Conservation (phyloP, 30 jellyfish, hydroid and myxozoan genomes). For the Aurelia aurita region DNA sequence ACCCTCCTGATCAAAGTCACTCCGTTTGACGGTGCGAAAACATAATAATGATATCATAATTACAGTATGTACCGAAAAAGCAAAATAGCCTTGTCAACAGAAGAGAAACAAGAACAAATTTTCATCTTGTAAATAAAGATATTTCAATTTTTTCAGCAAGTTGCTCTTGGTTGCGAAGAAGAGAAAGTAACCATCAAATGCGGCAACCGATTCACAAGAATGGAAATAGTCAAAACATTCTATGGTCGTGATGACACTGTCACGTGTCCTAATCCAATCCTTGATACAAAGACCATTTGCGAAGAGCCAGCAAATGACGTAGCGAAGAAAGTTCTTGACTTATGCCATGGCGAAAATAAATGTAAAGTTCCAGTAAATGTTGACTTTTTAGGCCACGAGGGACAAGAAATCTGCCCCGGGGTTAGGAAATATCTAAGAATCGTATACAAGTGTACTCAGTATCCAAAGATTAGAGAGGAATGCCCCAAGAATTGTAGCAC, state of each 20-base stretch:
- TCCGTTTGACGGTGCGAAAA: no score
- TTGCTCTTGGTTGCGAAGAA: conserved; percentile 96
- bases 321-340: conserved; percentile 67
- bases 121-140: no score
- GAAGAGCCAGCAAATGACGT: conserved; percentile 81
- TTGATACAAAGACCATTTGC: conserved; percentile 76
- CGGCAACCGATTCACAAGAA: conserved; percentile 72
- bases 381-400: conserved; percentile 86
- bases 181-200: conserved; percentile 85
- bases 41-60: no score
- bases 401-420: conserved; percentile 88
- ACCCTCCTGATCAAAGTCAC: no score
- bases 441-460: conserved; percentile 83
- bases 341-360: conserved; percentile 93
- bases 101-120: no score
- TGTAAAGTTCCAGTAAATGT: conserved; percentile 94
- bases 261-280: conserved; percentile 84
- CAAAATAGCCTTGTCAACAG: no score
- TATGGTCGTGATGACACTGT: conserved; percentile 90
- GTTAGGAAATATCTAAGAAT: conserved; percentile 81
- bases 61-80: no score
- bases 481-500: conserved; percentile 78
- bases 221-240: conserved; percentile 77
- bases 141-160: conserved; percentile 46
- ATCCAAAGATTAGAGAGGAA: conserved; percentile 66